Evolutionary conservation across 2,797 vertebrate genomes (phyloP), one percentile per base, ranked within the genome.

Genomic region (Malacoctenus gilli): DNA sequence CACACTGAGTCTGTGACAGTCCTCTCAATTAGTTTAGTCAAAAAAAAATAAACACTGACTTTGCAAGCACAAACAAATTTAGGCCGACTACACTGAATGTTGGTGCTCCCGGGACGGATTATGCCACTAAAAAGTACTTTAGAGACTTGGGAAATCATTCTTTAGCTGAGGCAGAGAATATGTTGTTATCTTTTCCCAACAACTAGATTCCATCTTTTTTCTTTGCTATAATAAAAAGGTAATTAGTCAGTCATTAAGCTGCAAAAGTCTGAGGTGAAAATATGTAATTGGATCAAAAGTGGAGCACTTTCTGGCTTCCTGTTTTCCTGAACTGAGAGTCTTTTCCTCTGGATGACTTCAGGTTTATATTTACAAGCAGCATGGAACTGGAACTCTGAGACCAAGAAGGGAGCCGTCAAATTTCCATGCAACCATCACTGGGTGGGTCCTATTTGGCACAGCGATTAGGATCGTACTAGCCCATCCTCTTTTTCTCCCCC

Each of bases 401-500:
- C 12, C 2, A 11, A 48, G 39, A 1, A 1, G 13, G 57, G 39
- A 35, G 41, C 53, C 16, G 58, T 62, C n/a, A 9, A 38, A 52
- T 75, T 69, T 79, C 60, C 55, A 70, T 66, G 60, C 13, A 30
- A 46, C 59, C 38, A 35, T 47, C 55, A 67, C 55, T 76, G 68
- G 66, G 59, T 59, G 67, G 76, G 56, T 23, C 73, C 28, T 19
- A 71, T 53, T 54, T 72, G 56, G 51, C 66, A 49, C 15, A 12
- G 40, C 18, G 68, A 80, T 79, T 55, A 71, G 32, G 43, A 79
- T 78, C 23, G 10, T 37, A 76, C 30, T 30, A 53, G 53, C 65
- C 52, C 55, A 62, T 37, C 59, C 48, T 79, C 58, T 55, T 58
- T 71, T 75, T 28, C 59, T 63, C 68, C 64, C 76, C 59, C 59